These are phyloP conservation scores for Eulemur macaco DNA, from an alignment of 2,113 vertebrate species.

Conservation along the genomic window DNA sequence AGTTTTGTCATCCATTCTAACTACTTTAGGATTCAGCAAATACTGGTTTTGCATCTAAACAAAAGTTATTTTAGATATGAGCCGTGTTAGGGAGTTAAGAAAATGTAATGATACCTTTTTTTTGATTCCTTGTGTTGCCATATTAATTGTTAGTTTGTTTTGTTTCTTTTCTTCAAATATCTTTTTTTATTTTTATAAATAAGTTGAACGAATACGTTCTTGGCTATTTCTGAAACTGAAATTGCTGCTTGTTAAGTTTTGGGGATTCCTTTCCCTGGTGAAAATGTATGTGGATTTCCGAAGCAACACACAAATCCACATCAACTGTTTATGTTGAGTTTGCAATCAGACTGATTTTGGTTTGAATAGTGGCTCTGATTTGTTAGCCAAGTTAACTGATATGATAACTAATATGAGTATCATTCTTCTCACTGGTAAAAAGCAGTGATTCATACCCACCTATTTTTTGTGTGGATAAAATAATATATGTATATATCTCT, in stretches of 20 bases:
- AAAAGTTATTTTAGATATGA: slow-evolving; percentile 51
- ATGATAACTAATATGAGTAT: neutral
- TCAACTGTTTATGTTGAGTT: neutral
- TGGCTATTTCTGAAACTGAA: neutral
- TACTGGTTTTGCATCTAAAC: neutral
- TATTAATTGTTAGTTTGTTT: slow-evolving; percentile 76
- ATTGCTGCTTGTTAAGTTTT: neutral
- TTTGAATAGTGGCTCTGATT: neutral
- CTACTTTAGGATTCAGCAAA: neutral
- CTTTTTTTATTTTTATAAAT: neutral
- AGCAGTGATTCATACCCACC: neutral
- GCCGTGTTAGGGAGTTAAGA: slow-evolving; percentile 40
- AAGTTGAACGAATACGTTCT: neutral
- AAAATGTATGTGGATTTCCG: neutral
- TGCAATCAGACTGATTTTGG: neutral
- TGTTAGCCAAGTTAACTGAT: neutral
- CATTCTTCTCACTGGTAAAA: neutral
- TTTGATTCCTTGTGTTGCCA: slow-evolving; percentile 55
- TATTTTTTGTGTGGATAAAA: neutral
- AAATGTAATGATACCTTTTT: slow-evolving; percentile 30
- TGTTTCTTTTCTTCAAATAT: slow-evolving; percentile 65
- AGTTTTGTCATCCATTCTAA: neutral
- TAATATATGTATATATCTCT: neutral
- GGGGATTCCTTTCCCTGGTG: neutral
- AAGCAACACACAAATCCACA: neutral